Evolutionary conservation across 2,888 invertebrate genomes (phyloP).

Genomic region (Eueremaeus valkanovi): DNA sequence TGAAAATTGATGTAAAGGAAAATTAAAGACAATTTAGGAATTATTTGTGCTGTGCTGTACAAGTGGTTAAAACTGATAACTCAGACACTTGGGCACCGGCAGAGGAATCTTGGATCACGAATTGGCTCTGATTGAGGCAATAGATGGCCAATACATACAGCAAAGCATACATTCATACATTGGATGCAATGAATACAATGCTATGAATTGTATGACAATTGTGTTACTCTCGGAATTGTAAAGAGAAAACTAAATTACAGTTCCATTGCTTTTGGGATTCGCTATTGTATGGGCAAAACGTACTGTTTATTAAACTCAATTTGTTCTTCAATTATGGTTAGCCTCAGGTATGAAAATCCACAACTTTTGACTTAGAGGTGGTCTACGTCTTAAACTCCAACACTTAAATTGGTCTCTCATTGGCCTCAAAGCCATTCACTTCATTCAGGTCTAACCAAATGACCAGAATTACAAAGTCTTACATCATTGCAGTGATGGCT

Average conservation of each 20-base stretch:
- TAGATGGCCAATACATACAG: background rate
- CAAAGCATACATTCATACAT: background rate
- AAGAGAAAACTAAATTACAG: constrained; percentile 29
- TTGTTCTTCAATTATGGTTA: constrained; percentile 30
- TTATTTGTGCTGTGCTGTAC: too few species aligned
- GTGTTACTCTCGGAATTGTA: constrained; percentile 5
- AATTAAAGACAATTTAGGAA: background rate
- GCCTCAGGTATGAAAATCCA: constrained; percentile 27
- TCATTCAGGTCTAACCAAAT: background rate
- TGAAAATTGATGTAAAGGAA: background rate
- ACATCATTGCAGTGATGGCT: constrained; percentile 30
- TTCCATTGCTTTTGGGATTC: constrained; percentile 16
- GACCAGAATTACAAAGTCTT: constrained; percentile 28
- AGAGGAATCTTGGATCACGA: background rate
- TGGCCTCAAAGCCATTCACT: constrained; percentile 26
- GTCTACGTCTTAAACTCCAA: constrained; percentile 1
- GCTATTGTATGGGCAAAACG: constrained; percentile 3
- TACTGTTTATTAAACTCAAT: constrained; percentile 33
- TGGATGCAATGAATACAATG: background rate
- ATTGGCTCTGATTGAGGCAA: constrained; percentile 12
- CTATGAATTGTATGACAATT: constrained; percentile 26
- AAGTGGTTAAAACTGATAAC: background rate
- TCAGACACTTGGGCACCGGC: background rate
- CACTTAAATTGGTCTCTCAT: constrained; percentile 31
- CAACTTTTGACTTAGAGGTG: constrained; percentile 21